Percentiles rank a stretch among this genome's conserved stretches.
Conservation (phyloP, 1,140 invertebrate species). For the Patella vulgata region DNA sequence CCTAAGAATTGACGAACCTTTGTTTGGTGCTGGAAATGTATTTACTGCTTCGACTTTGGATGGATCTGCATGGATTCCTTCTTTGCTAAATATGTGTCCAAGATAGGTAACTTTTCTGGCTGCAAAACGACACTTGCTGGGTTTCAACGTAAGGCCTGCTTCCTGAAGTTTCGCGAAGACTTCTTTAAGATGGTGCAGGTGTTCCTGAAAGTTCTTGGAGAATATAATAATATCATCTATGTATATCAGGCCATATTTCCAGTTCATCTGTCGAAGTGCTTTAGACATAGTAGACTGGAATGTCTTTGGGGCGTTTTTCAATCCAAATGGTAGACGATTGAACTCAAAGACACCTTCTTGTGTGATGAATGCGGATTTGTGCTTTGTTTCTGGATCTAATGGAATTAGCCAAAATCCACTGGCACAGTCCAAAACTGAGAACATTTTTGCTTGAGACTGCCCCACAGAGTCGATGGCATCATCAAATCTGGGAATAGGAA, state of each 20-base stretch:
- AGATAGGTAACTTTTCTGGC: slow-evolving; percentile 31
- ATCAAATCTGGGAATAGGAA: slow-evolving; percentile 28
- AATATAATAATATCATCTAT: slow-evolving; percentile 38
- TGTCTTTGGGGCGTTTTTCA: slow-evolving; percentile 13
- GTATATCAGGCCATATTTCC: slow-evolving; percentile 33
- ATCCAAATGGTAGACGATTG: slow-evolving; percentile 31
- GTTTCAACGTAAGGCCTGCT: slow-evolving; percentile 35
- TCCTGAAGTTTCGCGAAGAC: slow-evolving; percentile 23
- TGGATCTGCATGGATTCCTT: slow-evolving; percentile 30
- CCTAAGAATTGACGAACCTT: slow-evolving; percentile 67
- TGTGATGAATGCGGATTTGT: slow-evolving; percentile 36
- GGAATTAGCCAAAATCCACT: slow-evolving; percentile 32
- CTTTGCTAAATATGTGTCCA: slow-evolving; percentile 34
- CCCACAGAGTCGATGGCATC: slow-evolving; percentile 33
- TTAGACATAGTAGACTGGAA: slow-evolving; percentile 30
- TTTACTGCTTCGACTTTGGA: slow-evolving; percentile 13
- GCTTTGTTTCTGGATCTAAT: slow-evolving; percentile 25
- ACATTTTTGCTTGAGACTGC: slow-evolving; percentile 22
- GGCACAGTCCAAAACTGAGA: slow-evolving; percentile 23
- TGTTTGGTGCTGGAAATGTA: slow-evolving; percentile 44
- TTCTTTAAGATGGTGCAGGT: slow-evolving; percentile 26
- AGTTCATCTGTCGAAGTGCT: slow-evolving; percentile 22
- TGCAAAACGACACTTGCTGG: slow-evolving; percentile 56
- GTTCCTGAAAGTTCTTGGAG: slow-evolving; percentile 30
- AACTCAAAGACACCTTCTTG: slow-evolving; percentile 28